Percentiles rank a stretch among this genome's conserved stretches.
phyloP scores from a whole-genome alignment of 2,888 invertebrate genomes.

The Agapostemon virescens region DNA sequence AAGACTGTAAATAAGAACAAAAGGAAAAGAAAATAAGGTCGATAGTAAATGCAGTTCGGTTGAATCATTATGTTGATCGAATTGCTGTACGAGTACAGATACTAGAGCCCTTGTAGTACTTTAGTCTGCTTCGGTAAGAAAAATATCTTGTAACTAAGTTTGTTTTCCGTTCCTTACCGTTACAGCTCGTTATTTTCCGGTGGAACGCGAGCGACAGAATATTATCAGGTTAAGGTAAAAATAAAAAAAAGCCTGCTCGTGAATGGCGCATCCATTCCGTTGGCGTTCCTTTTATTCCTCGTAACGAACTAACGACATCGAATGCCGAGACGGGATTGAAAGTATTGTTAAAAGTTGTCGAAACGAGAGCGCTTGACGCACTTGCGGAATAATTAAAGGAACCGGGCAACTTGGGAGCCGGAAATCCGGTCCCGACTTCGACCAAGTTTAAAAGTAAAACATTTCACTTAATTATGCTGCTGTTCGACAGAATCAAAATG shows the following conservation, averaged over 20 bases:
- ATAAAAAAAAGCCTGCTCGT: slow-evolving; percentile 18
- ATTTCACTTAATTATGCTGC: slow-evolving; percentile 7
- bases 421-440: neutral
- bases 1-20: neutral
- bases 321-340: slow-evolving; percentile 21
- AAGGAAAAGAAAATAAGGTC: neutral
- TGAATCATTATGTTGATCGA: neutral
- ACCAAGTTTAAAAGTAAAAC: neutral
- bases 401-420: neutral
- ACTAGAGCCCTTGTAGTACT: neutral
- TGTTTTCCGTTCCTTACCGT: neutral
- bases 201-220: slow-evolving; percentile 14
- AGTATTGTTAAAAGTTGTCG: slow-evolving; percentile 28
- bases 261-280: slow-evolving; percentile 14
- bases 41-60: neutral
- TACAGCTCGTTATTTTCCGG: slow-evolving; percentile 38
- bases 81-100: neutral
- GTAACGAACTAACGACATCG: slow-evolving; percentile 24
- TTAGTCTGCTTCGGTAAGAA: slow-evolving; percentile 15
- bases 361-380: slow-evolving; percentile 8
- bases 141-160: slow-evolving; percentile 26
- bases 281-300: slow-evolving; percentile 1
- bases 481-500: neutral
- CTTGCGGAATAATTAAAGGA: slow-evolving; percentile 17
- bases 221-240: slow-evolving; percentile 26